Percentiles rank a stretch among this genome's conserved stretches.
Conservation (phyloP, 1,140 invertebrate genomes). For the Bradysia coprophila region DNA sequence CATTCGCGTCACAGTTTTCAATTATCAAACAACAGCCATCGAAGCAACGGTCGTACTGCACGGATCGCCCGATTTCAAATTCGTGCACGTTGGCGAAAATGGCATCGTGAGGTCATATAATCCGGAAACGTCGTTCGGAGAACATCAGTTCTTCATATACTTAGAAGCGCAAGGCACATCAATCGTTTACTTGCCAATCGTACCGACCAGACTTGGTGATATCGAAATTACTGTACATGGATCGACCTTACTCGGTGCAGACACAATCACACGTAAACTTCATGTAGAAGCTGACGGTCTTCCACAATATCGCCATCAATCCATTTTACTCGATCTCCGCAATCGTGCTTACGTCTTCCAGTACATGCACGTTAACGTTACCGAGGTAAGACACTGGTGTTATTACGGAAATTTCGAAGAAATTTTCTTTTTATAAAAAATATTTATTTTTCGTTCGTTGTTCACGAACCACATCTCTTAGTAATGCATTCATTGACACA, state of each 20-base stretch:
- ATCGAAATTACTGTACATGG: slow-evolving; percentile 68
- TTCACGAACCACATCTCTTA: too few relatives aligned
- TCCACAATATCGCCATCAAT: slow-evolving; percentile 80
- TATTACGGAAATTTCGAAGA: too few relatives aligned
- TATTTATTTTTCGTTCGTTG: too few relatives aligned
- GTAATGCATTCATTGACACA: too few relatives aligned
- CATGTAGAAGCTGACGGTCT: slow-evolving; percentile 82
- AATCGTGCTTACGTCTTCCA: slow-evolving; percentile 83
- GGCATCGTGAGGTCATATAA: slow-evolving; percentile 71
- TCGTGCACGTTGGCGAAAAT: slow-evolving; percentile 83
- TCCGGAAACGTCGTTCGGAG: slow-evolving; percentile 71
- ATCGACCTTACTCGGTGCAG: slow-evolving; percentile 65
- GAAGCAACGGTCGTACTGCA: slow-evolving; percentile 72
- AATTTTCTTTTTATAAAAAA: too few relatives aligned
- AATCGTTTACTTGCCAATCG: slow-evolving; percentile 78
- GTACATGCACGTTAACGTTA: slow-evolving; percentile 88
- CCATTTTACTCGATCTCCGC: slow-evolving; percentile 77
- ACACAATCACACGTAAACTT: slow-evolving; percentile 49
- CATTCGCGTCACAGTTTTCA: slow-evolving; percentile 81
- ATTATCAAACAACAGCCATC: slow-evolving; percentile 70
- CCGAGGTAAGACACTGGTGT: too few relatives aligned
- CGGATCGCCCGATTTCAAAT: slow-evolving; percentile 79
- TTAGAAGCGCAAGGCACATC: slow-evolving; percentile 58
- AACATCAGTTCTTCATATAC: slow-evolving; percentile 88
- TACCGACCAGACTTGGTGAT: slow-evolving; percentile 60